phyloP scores from a whole-genome alignment of 2,797 vertebrate genomes.

The Myotis myotis region DNA sequence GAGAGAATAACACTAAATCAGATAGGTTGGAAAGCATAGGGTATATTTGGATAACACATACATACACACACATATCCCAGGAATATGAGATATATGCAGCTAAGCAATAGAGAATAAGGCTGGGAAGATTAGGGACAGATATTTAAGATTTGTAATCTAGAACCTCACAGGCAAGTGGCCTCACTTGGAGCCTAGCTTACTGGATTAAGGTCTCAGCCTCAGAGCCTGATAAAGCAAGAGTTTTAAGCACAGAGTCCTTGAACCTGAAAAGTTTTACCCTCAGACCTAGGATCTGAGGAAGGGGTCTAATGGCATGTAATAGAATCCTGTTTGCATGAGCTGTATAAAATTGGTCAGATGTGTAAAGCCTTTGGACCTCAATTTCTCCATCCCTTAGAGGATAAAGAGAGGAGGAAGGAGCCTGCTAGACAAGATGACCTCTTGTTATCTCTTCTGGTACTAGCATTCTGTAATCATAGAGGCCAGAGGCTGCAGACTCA shows the following conservation, averaged over 20 bases:
- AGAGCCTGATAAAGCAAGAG: not conserved
- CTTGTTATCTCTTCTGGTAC: not conserved
- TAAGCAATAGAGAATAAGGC: not conserved
- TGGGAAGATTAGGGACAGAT: not conserved
- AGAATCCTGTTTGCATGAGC: not conserved
- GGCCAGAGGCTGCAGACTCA: not conserved
- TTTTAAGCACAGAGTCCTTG: not conserved
- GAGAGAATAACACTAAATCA: not conserved
- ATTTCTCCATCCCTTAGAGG: not conserved
- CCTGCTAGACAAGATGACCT: not conserved
- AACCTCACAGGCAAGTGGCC: not conserved
- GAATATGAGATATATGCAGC: not conserved
- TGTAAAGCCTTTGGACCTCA: not conserved
- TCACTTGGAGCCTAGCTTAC: not conserved
- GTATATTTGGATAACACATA: not conserved
- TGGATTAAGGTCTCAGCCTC: not conserved
- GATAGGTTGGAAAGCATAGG: not conserved
- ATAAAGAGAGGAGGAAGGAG: not conserved
- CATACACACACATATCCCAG: not conserved
- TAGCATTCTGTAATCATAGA: not conserved
- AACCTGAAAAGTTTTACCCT: not conserved
- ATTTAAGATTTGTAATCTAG: not conserved
- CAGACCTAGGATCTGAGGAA: not conserved
- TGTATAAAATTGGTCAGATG: not conserved
- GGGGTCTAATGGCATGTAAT: not conserved